phyloP scores from a whole-genome alignment of 2,888 invertebrate genomes.

The Thecocarcelia acutangulata region DNA sequence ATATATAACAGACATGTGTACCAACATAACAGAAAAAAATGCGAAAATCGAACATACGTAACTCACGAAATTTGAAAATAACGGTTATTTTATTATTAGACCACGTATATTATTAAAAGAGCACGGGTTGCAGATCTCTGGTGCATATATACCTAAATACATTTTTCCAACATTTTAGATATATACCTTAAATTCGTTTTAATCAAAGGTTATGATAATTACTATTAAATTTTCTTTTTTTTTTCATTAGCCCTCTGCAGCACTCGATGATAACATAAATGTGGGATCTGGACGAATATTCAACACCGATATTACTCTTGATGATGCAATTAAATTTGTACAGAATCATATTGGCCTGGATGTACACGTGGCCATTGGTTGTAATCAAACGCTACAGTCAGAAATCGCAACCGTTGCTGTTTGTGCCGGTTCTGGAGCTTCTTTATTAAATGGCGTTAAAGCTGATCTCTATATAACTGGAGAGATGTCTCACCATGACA shows the following conservation, averaged over 20 bases:
- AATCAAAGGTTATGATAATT: too few relatives aligned
- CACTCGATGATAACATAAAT: constrained; percentile 35
- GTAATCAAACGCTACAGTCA: constrained; percentile 80
- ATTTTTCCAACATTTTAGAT: too few relatives aligned
- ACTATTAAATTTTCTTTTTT: not conserved
- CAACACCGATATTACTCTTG: constrained; percentile 83
- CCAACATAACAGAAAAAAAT: too few relatives aligned
- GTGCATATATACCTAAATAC: too few relatives aligned
- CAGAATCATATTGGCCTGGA: constrained; percentile 85
- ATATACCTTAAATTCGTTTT: too few relatives aligned
- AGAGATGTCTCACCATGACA: constrained; percentile 97
- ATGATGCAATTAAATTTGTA: constrained; percentile 85
- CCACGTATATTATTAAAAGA: too few relatives aligned
- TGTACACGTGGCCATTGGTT: constrained; percentile 88
- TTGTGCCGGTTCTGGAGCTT: constrained; percentile 94
- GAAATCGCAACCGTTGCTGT: constrained; percentile 86
- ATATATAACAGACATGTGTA: too few relatives aligned
- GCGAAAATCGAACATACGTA: too few relatives aligned
- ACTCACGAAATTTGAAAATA: too few relatives aligned
- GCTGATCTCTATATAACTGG: constrained; percentile 93
- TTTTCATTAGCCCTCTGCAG: constrained; percentile 39
- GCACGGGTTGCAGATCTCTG: too few relatives aligned
- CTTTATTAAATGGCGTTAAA: constrained; percentile 86
- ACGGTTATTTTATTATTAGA: too few relatives aligned
- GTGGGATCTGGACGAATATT: constrained; percentile 85